Base-by-base conservation (phyloP, 2,888 invertebrate genomes). In the Drosophila cognata region DNA sequence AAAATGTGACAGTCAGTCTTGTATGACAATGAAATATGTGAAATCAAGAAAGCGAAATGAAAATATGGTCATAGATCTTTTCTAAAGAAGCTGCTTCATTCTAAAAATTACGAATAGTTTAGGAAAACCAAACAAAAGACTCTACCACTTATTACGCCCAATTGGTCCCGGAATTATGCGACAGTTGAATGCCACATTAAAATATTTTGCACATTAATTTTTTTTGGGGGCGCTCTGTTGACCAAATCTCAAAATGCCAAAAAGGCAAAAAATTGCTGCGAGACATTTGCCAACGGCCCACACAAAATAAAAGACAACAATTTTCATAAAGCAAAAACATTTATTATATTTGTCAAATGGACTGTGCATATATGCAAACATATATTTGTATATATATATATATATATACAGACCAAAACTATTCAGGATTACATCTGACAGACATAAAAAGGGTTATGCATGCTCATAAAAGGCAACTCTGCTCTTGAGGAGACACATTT, bases 261-360 rank as follows among this genome's bases (percentile, higher is more conserved):
- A 74, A 64, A 35, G 62, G 52, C 67, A 36, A 53, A 74, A 46
- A 71, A 60, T 50, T 46, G 62, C 36, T 52, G 74, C 66, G 56
- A 72, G 64, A 67, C 58, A 73, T 74, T 74, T 68, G 68, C 53
- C 50, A 68, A 60, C 67, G 56, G 77, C 79, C 77, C 64, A 74
- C 70, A 61, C 59, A 70, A 41, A 73, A 56, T 56, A 56, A 71
- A 68, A 62, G 65, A 50, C 72, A 82, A 76, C 65, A 74, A 81
- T 85, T 71, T 63, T 76, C 67, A 82, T 80, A 80, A 73, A 74
- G 78, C 77, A 81, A 87, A 84, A 84, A 82, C 86, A 82, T 87
- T 88, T 87, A 84, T 86, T 86, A 84, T 87, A 84, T 86, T 86
- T 86, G 79, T 69, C 83, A 87, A 88, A 87, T 87, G 84, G 88